These are phyloP conservation scores for Chouioia cunea DNA, from an alignment of 2,888 invertebrate species.

Conservation along the genomic window DNA sequence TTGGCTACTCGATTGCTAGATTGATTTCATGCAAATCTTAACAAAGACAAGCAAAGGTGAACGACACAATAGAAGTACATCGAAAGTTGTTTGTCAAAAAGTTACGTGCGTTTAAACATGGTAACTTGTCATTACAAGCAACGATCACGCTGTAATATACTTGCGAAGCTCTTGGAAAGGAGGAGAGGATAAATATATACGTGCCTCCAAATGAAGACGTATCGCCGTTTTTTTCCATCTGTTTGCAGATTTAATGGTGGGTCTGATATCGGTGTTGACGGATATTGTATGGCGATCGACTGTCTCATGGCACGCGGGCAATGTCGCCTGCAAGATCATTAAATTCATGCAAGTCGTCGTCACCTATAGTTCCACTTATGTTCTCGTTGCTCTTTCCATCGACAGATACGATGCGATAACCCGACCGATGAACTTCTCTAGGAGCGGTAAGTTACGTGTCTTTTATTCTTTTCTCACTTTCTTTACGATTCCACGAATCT, in stretches of 20 bases:
- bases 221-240: neutral
- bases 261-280: slow-evolving; percentile 87
- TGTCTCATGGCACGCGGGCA: slow-evolving; percentile 90
- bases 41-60: no score
- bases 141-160: no score
- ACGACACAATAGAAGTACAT: no score
- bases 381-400: slow-evolving; percentile 90
- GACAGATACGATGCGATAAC: slow-evolving; percentile 95
- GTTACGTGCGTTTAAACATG: no score
- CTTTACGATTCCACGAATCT: neutral
- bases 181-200: no score
- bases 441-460: slow-evolving; percentile 83
- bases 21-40: no score
- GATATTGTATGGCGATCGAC: slow-evolving; percentile 92
- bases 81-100: no score
- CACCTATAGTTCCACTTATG: slow-evolving; percentile 93
- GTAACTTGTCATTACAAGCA: no score
- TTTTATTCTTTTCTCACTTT: slow-evolving; percentile 10
- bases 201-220: neutral
- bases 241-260: slow-evolving; percentile 86
- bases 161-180: no score
- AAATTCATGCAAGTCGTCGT: slow-evolving; percentile 87
- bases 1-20: no score
- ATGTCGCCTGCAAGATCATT: slow-evolving; percentile 88
- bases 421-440: slow-evolving; percentile 94